Evolutionary conservation across 2,113 vertebrate genomes (phyloP).

Genomic region (Podarcis cretensis): DNA sequence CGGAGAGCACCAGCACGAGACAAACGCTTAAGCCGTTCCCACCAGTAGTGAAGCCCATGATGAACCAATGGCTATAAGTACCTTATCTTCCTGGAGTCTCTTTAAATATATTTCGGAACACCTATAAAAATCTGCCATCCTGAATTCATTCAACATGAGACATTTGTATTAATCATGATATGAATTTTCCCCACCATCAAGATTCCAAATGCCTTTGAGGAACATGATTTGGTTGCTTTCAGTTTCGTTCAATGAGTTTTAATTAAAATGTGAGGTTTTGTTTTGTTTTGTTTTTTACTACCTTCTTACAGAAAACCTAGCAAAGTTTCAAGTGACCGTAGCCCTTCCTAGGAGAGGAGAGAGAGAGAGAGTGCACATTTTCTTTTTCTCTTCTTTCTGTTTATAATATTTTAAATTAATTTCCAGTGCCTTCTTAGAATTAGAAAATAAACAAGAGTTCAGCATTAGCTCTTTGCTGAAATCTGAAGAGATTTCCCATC

Average conservation of each 20-base stretch:
- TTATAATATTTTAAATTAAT: too few relatives aligned
- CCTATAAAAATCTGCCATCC: slow-evolving; percentile 23
- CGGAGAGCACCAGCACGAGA: slow-evolving; percentile 31
- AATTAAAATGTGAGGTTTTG: background rate
- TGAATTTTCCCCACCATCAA: slow-evolving; percentile 1
- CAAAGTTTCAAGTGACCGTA: background rate
- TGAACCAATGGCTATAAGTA: slow-evolving; percentile 10
- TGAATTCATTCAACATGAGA: slow-evolving; percentile 49
- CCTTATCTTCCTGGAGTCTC: background rate
- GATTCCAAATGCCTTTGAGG: slow-evolving; percentile 26
- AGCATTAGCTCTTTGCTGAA: too few relatives aligned
- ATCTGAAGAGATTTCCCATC: background rate
- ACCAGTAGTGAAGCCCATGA: slow-evolving; percentile 2
- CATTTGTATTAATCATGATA: slow-evolving; percentile 50
- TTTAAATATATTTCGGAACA: slow-evolving; percentile 30
- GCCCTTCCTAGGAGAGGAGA: background rate
- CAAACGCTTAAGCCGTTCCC: slow-evolving; percentile 22
- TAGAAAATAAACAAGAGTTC: too few relatives aligned
- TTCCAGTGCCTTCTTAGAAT: too few relatives aligned
- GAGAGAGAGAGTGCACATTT: background rate
- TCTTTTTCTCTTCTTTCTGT: background rate
- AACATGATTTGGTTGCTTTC: slow-evolving; percentile 41
- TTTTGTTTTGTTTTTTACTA: background rate
- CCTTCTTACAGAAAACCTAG: background rate
- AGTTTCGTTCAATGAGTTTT: slow-evolving; percentile 31